phyloP scores from a whole-genome alignment of 2,888 invertebrate genomes.

The Myopa tessellatipennis region DNA sequence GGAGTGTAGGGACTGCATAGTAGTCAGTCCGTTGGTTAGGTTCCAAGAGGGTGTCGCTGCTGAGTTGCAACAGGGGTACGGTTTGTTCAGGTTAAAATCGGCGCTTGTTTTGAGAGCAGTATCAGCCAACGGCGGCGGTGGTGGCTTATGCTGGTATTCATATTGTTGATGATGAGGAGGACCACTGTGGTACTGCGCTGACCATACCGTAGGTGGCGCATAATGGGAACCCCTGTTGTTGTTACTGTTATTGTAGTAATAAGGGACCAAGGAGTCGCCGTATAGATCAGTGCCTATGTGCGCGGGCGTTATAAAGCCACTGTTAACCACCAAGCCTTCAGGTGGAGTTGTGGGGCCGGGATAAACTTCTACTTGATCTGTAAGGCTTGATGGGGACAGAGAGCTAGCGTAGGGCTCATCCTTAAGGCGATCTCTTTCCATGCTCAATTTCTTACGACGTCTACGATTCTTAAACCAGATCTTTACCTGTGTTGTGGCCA shows the following conservation, averaged over 20 bases:
- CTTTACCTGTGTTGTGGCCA: conserved; percentile 58
- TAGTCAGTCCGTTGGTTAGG: conserved; percentile 21
- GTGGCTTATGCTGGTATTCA: conserved; percentile 39
- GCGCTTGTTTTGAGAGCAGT: conserved; percentile 35
- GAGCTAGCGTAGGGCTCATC: not conserved
- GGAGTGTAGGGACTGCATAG: conserved; percentile 40
- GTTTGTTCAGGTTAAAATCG: conserved; percentile 52
- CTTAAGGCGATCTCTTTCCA: conserved; percentile 5
- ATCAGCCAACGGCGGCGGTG: not conserved
- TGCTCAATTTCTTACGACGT: conserved; percentile 56
- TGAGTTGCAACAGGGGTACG: conserved; percentile 52
- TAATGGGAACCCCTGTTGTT: conserved; percentile 29
- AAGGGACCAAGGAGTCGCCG: conserved; percentile 52
- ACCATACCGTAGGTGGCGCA: conserved; percentile 38
- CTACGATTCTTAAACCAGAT: conserved; percentile 63
- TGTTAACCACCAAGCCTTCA: conserved; percentile 41
- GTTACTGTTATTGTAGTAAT: conserved; percentile 53
- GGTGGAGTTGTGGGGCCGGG: not conserved
- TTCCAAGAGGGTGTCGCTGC: not conserved
- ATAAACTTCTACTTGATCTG: not conserved
- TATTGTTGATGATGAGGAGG: conserved; percentile 37
- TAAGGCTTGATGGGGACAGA: not conserved
- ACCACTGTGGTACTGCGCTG: conserved; percentile 44
- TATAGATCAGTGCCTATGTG: conserved; percentile 49
- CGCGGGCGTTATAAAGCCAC: conserved; percentile 49